A percentile compares a stretch with the other conserved stretches of the same genome.
Evolutionary conservation across 2,797 vertebrate genomes (phyloP).

Genomic region (Poeciliopsis infans): DNA sequence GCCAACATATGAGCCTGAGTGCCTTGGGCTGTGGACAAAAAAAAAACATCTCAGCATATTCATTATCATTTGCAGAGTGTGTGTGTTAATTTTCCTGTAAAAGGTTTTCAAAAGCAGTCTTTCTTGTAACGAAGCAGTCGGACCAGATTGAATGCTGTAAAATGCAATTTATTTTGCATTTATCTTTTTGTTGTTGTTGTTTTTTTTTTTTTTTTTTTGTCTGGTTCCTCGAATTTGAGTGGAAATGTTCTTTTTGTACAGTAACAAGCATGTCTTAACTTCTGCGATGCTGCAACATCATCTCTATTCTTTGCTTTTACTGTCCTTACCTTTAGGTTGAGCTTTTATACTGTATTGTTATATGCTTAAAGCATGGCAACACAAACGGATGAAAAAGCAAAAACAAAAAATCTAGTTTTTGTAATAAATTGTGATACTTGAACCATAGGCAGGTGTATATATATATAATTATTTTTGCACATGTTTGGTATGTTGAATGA

Average conservation of each 20-base stretch:
- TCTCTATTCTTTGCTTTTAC: slow-evolving; percentile 80
- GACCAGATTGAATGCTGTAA: slow-evolving; percentile 57
- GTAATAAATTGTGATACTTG: slow-evolving; percentile 88
- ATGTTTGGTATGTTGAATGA: neutral
- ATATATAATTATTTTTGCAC: slow-evolving; percentile 38
- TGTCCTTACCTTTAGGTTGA: slow-evolving; percentile 76
- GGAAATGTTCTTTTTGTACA: slow-evolving; percentile 80
- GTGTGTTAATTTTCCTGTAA: slow-evolving; percentile 71
- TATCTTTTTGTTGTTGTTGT: slow-evolving; percentile 37
- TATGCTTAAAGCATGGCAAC: slow-evolving; percentile 87
- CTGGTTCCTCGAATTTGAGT: slow-evolving; percentile 73
- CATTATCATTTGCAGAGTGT: slow-evolving; percentile 78
- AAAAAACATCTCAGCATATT: slow-evolving; percentile 68
- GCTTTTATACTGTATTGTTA: slow-evolving; percentile 87
- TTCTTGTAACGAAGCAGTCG: slow-evolving; percentile 48
- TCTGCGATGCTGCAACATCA: slow-evolving; percentile 80
- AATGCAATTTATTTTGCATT: slow-evolving; percentile 67
- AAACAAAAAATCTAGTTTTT: slow-evolving; percentile 83
- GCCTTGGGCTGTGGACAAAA: slow-evolving; percentile 84
- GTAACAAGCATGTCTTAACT: slow-evolving; percentile 83
- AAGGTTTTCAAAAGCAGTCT: slow-evolving; percentile 51
- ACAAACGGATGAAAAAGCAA: slow-evolving; percentile 73
- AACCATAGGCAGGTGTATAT: slow-evolving; percentile 59
- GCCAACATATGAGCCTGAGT: slow-evolving; percentile 88
- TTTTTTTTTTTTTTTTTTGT: neutral